Conservation (phyloP, 2,113 vertebrate species). For the Anolis sagrei region DNA sequence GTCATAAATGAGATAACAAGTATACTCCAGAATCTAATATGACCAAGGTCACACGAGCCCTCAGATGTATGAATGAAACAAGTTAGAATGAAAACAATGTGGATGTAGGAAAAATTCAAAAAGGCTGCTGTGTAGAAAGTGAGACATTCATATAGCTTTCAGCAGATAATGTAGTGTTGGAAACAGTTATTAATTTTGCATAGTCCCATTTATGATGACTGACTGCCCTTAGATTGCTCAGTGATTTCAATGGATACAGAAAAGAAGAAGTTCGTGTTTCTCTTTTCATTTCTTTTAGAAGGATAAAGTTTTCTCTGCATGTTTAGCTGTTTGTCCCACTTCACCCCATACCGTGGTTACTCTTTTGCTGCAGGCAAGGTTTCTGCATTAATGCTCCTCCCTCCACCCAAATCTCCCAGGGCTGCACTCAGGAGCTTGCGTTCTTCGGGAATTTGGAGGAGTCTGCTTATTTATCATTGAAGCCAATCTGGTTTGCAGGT, state of each 20-base stretch:
- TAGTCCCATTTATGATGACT: neutral
- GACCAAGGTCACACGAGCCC: neutral
- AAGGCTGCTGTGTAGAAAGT: neutral
- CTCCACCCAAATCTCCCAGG: neutral
- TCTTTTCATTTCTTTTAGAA: neutral
- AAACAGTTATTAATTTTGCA: neutral
- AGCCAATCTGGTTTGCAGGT: slow-evolving; percentile 31
- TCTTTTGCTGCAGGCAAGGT: neutral
- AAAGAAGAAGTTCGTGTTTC: neutral
- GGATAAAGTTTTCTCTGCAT: neutral
- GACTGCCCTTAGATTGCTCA: neutral
- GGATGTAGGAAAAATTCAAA: neutral
- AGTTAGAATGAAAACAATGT: neutral
- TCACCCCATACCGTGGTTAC: neutral
- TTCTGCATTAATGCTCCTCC: slow-evolving; percentile 6
- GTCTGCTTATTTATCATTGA: fast-evolving
- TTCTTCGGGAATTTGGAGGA: neutral
- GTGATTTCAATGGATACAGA: neutral
- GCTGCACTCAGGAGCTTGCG: neutral
- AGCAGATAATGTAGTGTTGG: neutral
- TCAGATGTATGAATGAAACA: neutral
- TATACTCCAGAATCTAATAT: neutral
- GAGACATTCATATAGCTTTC: neutral
- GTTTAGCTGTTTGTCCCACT: neutral
- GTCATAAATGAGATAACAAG: neutral